phyloP scores from a whole-genome alignment of 2,888 invertebrate species.

The Sinopyrophorus schimmeli region DNA sequence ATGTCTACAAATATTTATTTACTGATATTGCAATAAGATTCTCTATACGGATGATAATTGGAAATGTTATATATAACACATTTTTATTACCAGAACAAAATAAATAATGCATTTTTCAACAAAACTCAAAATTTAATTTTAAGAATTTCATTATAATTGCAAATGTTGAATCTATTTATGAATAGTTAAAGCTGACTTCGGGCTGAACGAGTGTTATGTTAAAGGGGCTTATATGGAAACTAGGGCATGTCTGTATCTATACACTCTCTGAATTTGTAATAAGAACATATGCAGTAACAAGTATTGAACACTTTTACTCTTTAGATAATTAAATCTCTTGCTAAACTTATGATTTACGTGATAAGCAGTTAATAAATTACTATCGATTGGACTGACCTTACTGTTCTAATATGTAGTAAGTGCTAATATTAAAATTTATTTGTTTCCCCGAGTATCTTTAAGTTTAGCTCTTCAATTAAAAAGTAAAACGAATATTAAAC shows the following conservation, averaged over 20 bases:
- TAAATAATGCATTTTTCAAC: too few species aligned
- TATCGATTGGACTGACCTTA: too few species aligned
- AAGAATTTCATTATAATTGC: slow-evolving; percentile 5
- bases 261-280: slow-evolving; percentile 31
- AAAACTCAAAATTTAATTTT: not conserved
- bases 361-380: slow-evolving; percentile 22
- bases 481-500: too few species aligned
- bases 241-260: slow-evolving; percentile 35
- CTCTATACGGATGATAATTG: not conserved
- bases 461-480: too few species aligned
- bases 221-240: slow-evolving; percentile 35
- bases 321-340: slow-evolving; percentile 33
- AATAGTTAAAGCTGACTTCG: slow-evolving; percentile 24
- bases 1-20: not conserved
- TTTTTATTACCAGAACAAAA: not conserved
- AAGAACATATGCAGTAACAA: slow-evolving; percentile 25
- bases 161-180: slow-evolving; percentile 19
- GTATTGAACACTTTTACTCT: slow-evolving; percentile 34
- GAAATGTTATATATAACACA: not conserved
- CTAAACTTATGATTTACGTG: slow-evolving; percentile 31
- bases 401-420: too few species aligned
- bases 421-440: too few species aligned
- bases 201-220: slow-evolving; percentile 33
- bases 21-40: not conserved
- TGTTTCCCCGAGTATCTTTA: too few species aligned